phyloP scores from a whole-genome alignment of 2,888 invertebrate species.

The Euproctis similis region DNA sequence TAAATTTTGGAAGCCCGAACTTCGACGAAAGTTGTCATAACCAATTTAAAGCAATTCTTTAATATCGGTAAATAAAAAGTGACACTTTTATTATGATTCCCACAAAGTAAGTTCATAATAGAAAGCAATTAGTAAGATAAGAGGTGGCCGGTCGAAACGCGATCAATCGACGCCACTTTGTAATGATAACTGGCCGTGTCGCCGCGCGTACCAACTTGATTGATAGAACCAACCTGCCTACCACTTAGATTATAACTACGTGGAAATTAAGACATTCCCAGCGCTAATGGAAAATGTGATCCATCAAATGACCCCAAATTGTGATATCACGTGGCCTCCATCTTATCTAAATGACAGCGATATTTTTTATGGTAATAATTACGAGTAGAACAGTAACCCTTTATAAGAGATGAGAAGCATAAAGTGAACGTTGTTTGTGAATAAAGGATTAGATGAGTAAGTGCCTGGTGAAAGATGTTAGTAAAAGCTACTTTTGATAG shows the following conservation, averaged over 20 bases:
- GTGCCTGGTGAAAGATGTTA: too few species aligned
- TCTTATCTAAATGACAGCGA: constrained; percentile 47
- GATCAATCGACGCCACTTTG: constrained; percentile 61
- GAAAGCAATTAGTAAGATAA: constrained; percentile 47
- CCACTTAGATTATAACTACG: constrained; percentile 48
- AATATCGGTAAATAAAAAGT: constrained; percentile 6
- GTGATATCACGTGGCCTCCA: constrained; percentile 30
- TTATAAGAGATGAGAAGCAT: constrained; percentile 28
- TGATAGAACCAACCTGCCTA: constrained; percentile 59
- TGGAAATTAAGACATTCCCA: constrained; percentile 56
- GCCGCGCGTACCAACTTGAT: constrained; percentile 24
- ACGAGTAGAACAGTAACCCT: constrained; percentile 30
- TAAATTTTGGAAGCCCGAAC: too few species aligned
- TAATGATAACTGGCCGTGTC: constrained; percentile 47
- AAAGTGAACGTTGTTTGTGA: too few species aligned
- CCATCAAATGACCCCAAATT: constrained; percentile 56
- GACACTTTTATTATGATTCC: constrained; percentile 24
- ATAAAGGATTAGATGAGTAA: too few species aligned
- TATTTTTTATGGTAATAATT: constrained; percentile 47
- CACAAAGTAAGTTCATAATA: constrained; percentile 28
- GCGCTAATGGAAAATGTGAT: constrained; percentile 61
- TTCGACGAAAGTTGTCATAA: too few species aligned
- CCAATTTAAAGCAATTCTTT: too few species aligned
- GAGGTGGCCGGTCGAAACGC: constrained; percentile 48
- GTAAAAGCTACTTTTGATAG: too few species aligned